Evolutionary conservation across 92 coral and sea anemone species (phyloP).

Genomic region (Umimayanthus kanabou): DNA sequence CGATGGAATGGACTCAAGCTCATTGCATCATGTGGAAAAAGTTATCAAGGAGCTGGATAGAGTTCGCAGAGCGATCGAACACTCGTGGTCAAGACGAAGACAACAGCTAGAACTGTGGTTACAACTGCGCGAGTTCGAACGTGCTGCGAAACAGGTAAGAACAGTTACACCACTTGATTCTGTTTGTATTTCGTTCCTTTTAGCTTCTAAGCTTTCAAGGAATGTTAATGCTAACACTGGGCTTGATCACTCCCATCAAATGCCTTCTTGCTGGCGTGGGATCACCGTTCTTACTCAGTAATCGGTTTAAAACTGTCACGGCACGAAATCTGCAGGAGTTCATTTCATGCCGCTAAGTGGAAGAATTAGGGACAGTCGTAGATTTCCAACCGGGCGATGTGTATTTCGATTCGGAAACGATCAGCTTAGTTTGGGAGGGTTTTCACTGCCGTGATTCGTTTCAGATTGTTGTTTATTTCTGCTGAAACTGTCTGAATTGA

Average conservation of each 20-base stretch:
- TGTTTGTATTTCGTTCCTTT: slow-evolving; percentile 16
- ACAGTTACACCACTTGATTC: slow-evolving; percentile 21
- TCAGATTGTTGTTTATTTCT: slow-evolving; percentile 21
- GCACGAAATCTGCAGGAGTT: slow-evolving; percentile 30
- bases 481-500: slow-evolving; percentile 23
- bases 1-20: slow-evolving; percentile 88
- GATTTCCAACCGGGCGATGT: slow-evolving; percentile 7
- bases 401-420: slow-evolving; percentile 6
- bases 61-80: slow-evolving; percentile 89
- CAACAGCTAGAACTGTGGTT: slow-evolving; percentile 97
- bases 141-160: slow-evolving; percentile 93
- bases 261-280: slow-evolving; percentile 26
- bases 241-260: slow-evolving; percentile 19
- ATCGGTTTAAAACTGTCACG: slow-evolving; percentile 14
- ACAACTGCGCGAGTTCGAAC: slow-evolving; percentile 93
- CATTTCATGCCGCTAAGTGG: slow-evolving; percentile 9
- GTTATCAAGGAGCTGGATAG: slow-evolving; percentile 93
- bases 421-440: not conserved
- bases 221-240: slow-evolving; percentile 35
- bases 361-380: not conserved
- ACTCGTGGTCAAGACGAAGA: slow-evolving; percentile 93
- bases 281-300: not conserved
- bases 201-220: slow-evolving; percentile 48
- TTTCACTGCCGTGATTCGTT: slow-evolving; percentile 14
- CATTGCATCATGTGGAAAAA: slow-evolving; percentile 96